phyloP scores from a whole-genome alignment of 2,113 vertebrate species.

The Progne subis region DNA sequence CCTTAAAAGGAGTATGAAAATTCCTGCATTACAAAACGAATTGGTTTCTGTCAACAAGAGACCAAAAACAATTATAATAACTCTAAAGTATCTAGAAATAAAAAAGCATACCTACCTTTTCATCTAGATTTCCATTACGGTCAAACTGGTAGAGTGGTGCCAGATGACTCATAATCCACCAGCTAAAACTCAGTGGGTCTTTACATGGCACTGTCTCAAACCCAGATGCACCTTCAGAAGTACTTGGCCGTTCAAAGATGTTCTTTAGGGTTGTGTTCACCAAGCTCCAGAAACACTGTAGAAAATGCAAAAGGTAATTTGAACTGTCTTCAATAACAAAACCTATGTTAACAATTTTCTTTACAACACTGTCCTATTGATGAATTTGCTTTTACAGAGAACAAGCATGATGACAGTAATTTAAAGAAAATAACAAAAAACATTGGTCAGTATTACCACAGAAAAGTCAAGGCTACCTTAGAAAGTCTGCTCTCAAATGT shows the following conservation, averaged over 20 bases:
- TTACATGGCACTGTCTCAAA: conserved; percentile 77
- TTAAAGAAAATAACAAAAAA: background rate
- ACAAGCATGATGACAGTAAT: background rate
- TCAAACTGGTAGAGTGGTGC: conserved; percentile 84
- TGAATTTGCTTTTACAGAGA: background rate
- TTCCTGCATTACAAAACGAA: background rate
- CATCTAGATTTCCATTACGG: conserved; percentile 79
- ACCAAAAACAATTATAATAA: background rate
- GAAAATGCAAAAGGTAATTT: background rate
- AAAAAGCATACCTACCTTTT: conserved; percentile 74
- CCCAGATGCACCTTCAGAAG: conserved; percentile 10
- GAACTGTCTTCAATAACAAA: background rate
- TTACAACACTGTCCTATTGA: background rate
- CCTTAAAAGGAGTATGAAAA: background rate
- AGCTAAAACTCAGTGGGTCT: conserved; percentile 88
- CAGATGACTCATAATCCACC: conserved; percentile 91
- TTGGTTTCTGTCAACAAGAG: background rate
- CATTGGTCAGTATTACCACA: background rate
- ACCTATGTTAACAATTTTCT: background rate
- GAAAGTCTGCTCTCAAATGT: background rate
- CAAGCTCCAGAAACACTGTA: conserved; percentile 90
- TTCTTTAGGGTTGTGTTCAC: conserved; percentile 81
- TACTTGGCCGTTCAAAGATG: conserved; percentile 58
- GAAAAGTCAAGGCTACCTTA: background rate
- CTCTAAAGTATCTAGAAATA: background rate